Evolutionary conservation across 2,888 invertebrate genomes (phyloP), one percentile per base, ranked within the genome.

Genomic region (Eurois occulta): DNA sequence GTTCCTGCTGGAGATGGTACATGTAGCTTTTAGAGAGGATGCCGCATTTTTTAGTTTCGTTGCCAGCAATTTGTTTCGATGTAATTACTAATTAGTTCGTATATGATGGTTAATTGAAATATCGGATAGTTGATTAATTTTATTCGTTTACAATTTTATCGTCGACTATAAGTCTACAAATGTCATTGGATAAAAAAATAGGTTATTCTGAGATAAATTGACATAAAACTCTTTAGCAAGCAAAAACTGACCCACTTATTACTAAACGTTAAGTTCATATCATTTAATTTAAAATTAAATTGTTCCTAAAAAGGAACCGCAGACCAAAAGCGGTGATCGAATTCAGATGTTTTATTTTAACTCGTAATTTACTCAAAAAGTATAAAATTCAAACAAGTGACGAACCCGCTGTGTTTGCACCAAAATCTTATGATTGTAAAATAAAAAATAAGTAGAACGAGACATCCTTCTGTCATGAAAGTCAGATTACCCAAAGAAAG

Each of bases 401-500:
- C 73, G 52, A 83, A 28, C 85, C 77, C 65, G 80, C 81, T 84
- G 85, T 46, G 84, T 60, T 75, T 75, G 70, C 67, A 55, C 70
- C 75, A 60, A 75, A 84, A 62, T 60, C 24, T 18, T 62, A 52
- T 66, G 41, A 70, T 38, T 74, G 48, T 18, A 60, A 68, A 77
- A 64, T 24, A 52, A 60, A 77, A 84, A 75, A 66, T 13, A 66
- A 55, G 72, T 73, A 68, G 52, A 55, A 68, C 75, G n/a, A 68
- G 55, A 28, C 75, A 60, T 77, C 64, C 0, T 16, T 38, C 66
- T 60, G 71, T 78, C 85, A 86, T 86, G 86, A 84, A 86, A 86
- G 86, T 86, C 86, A 82, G 65, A 86, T 86, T 48, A 58, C 46
- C 64, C 18, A 72, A 84, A 84, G 73, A 84, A 86, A 72, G 79